Base-by-base conservation (phyloP, 64 coral and sea anemone species). In the Stichodactyla helianthus region DNA sequence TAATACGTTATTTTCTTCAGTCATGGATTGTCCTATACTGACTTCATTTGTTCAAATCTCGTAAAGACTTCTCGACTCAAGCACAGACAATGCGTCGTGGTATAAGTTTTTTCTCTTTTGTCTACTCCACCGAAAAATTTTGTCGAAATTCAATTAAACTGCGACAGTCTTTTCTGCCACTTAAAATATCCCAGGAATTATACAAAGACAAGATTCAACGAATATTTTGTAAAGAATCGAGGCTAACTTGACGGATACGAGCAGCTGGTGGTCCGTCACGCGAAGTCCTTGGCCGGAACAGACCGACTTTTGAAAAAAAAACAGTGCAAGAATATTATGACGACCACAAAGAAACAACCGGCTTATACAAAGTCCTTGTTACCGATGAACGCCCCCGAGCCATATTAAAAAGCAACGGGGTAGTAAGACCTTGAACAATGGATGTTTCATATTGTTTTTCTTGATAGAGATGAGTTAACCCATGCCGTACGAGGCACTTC, bases 361-460 rank as follows among this genome's bases (percentile, higher is more conserved):
- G 62, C 62, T 65, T 65, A 22, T 65, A 65, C 62, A 65, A 65
- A 65, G 62, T n/a, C 62, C 62, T 65, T 65, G 62, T 65, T 65
- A 65, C 62, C 19, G 19, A 20, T n/a, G 62, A n/a, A 18, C 62
- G 20, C 62, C 62, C 19, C 6, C 20, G 20, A 65, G 62, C 2
- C 62, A n/a, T 65, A 65, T 65, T 65, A 65, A 65, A 65, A 65
- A 20, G 5, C 62, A n/a, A 65, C 62, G 62, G 62, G 62, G 19
- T 65, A 22, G 18, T 65, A 22, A n/a, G 19, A 5, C 4, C 35
- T 2, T 22, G 5, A 65, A 65, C 62, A 65, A 65, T 65, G 2
- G 19, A 20, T 65, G 7, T 6, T n/a, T n/a, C 22, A 18, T 65
- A 22, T 65, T 44, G 35, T 44, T 44, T 3, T 44, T 44, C 35